Evolutionary conservation across 2,888 invertebrate genomes (phyloP), one percentile per base, ranked within the genome.

Genomic region (Trypoxylon attenuatum): DNA sequence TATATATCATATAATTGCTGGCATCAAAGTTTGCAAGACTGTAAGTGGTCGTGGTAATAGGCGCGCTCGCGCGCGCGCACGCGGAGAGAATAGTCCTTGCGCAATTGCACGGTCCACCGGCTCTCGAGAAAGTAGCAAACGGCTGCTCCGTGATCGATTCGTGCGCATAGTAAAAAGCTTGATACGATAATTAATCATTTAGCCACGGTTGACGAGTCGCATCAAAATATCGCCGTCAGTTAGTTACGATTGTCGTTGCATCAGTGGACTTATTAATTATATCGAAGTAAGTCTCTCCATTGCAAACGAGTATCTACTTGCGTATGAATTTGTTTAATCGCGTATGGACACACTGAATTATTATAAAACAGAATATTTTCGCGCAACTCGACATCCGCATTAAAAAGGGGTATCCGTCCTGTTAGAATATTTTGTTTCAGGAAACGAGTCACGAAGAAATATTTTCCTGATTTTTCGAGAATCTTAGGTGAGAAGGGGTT

Each of bases 141-240:
- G 33, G 13, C 33, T 13, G 33, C 13, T 33, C 8, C 8, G 13
- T 27, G 54, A 65, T 41, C 39, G 41, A 63, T 60, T 59, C 51
- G 16, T 22, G 16, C 27, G 27, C 1, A 29, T 21, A 33, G 33
- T 33, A 21, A 52, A 53, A 47, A 52, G 13, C 15, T 23, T 38
- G 62, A 51, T 51, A 45, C 43, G 57, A 58, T 52, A 59, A 63
- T 63, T 63, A 59, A 52, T 59, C 63, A 47, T 53, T 53, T 53
- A 47, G 59, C 33, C 63, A 52, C 59, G 52, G 46, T 41, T 59
- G 52, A 59, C 58, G 63, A 63, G 47, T 63, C 62, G 62, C 51
- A 51, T 57, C 58, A 45, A 57, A 58, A 38, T 56, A 50, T 39
- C 43, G n/a, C 25, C 22, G 19, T 4, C 13, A 5, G 13, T 15